phyloP scores from a whole-genome alignment of 2,113 vertebrate species.

The Xiphophorus hellerii region DNA sequence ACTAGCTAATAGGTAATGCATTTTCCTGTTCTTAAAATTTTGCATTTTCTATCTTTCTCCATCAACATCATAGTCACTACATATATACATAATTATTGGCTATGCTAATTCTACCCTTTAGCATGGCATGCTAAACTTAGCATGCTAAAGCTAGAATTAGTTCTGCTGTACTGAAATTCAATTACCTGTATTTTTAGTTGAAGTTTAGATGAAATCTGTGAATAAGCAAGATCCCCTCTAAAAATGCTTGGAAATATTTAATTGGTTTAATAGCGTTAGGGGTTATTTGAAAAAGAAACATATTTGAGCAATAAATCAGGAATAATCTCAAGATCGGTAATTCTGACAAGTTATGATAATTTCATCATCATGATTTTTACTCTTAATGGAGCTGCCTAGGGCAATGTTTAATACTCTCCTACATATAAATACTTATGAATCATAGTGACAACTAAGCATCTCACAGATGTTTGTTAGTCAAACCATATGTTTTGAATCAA shows the following conservation, averaged over 20 bases:
- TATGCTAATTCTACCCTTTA: too few species aligned
- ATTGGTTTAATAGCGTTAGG: too few species aligned
- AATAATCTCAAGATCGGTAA: neutral
- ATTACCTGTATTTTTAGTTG: too few species aligned
- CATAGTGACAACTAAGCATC: neutral
- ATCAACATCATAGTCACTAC: neutral
- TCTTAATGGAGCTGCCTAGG: neutral
- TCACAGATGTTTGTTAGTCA: neutral
- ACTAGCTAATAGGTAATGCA: neutral
- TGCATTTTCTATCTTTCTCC: neutral
- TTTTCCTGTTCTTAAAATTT: neutral
- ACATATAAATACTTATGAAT: neutral
- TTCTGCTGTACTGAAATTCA: too few species aligned
- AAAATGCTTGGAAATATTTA: too few species aligned
- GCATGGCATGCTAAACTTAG: too few species aligned
- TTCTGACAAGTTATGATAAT: neutral
- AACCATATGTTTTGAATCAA: neutral
- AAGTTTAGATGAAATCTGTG: too few species aligned
- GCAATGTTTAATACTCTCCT: neutral
- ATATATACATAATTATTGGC: neutral
- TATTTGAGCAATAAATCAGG: neutral
- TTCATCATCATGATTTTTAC: neutral
- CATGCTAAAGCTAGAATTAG: too few species aligned
- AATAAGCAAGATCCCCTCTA: too few species aligned
- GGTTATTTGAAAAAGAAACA: neutral